Percentiles rank a stretch among this genome's conserved stretches.
Evolutionary conservation across 1,140 invertebrate species (phyloP).

Genomic region (Sitodiplosis mosellana): DNA sequence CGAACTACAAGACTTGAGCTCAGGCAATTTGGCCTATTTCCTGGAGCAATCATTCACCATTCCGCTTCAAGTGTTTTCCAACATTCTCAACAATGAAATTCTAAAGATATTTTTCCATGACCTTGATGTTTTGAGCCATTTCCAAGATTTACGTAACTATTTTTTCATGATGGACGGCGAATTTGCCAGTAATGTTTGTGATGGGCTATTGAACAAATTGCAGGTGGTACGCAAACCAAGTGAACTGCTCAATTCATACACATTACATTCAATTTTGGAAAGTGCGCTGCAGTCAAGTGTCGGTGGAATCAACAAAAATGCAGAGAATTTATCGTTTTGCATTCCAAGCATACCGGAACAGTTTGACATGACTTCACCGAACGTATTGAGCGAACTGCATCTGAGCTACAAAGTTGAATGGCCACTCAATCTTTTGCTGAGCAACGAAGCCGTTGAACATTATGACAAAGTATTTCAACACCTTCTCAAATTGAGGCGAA

Average conservation of each 20-base stretch:
- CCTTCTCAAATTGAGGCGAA: slow-evolving; percentile 49
- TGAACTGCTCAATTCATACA: slow-evolving; percentile 46
- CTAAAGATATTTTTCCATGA: slow-evolving; percentile 48
- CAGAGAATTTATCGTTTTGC: slow-evolving; percentile 35
- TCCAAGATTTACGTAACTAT: slow-evolving; percentile 48
- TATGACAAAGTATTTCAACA: slow-evolving; percentile 57
- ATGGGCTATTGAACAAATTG: slow-evolving; percentile 41
- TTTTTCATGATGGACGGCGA: slow-evolving; percentile 61
- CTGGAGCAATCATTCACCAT: slow-evolving; percentile 45
- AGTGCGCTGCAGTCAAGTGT: slow-evolving; percentile 30
- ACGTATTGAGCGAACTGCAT: slow-evolving; percentile 41
- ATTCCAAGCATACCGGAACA: slow-evolving; percentile 33
- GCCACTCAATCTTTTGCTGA: slow-evolving; percentile 59
- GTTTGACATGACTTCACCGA: slow-evolving; percentile 39
- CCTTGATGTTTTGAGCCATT: slow-evolving; percentile 42
- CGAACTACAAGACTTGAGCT: slow-evolving; percentile 22
- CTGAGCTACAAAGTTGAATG: slow-evolving; percentile 49
- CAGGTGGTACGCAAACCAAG: slow-evolving; percentile 36
- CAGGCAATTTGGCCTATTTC: slow-evolving; percentile 37
- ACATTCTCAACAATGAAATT: slow-evolving; percentile 47
- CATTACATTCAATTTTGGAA: slow-evolving; percentile 43
- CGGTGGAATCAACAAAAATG: slow-evolving; percentile 30
- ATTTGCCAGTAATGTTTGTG: slow-evolving; percentile 46
- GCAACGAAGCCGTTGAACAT: slow-evolving; percentile 40
- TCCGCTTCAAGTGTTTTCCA: slow-evolving; percentile 44